A percentile compares a stretch with the other conserved stretches of the same genome.
Evolutionary conservation across 2,113 vertebrate genomes (phyloP).

Genomic region (Corythornis cristatus): DNA sequence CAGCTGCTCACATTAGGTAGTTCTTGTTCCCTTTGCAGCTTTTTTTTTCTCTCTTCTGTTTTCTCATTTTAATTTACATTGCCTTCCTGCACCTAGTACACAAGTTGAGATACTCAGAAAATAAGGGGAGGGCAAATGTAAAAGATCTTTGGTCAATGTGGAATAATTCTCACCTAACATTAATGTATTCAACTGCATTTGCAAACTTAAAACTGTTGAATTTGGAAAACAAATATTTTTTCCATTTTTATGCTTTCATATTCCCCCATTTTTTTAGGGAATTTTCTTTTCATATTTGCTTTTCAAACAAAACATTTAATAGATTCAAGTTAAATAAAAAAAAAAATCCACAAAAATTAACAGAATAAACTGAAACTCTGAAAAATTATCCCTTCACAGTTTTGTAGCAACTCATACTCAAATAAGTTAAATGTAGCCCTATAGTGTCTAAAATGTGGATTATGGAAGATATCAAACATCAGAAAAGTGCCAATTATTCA

Average conservation of each 20-base stretch:
- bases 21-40: background rate
- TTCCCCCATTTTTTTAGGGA: background rate
- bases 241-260: background rate
- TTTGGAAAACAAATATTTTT: background rate
- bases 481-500: background rate
- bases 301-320: background rate
- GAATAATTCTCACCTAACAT: constrained; percentile 4
- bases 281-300: background rate
- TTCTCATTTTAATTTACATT: background rate
- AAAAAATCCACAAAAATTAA: background rate
- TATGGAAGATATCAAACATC: background rate
- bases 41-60: background rate
- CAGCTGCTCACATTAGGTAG: background rate
- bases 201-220: background rate
- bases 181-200: background rate
- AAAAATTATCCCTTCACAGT: background rate
- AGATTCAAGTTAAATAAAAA: background rate
- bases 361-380: background rate
- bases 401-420: background rate
- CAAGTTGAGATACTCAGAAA: background rate
- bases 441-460: background rate
- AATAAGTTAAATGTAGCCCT: background rate
- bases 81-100: background rate
- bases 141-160: background rate
- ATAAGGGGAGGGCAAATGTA: background rate